Evolutionary conservation across 2,113 vertebrate species (phyloP).

Genomic region (Oceanites oceanicus): DNA sequence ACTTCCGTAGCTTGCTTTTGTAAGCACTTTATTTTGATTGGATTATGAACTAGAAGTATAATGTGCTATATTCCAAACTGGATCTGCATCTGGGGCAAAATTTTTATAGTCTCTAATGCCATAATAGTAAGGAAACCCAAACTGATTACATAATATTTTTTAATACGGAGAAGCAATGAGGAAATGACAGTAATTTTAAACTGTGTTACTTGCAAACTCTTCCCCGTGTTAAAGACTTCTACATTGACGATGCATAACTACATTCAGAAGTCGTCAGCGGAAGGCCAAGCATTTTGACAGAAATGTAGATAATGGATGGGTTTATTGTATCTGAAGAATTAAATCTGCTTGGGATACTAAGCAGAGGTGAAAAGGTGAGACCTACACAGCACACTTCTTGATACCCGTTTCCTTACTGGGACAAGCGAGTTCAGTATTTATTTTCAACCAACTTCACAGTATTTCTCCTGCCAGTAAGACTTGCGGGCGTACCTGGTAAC

Average conservation of each 20-base stretch:
- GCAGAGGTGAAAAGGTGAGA: background rate
- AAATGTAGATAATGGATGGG: background rate
- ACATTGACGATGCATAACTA: accelerated
- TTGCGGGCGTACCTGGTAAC: background rate
- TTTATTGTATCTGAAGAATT: background rate
- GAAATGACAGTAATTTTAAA: background rate
- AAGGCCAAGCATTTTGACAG: background rate
- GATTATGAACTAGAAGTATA: background rate
- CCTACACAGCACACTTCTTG: accelerated
- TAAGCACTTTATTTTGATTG: background rate
- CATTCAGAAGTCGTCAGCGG: background rate
- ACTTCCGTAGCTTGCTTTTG: background rate
- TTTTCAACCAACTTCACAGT: background rate
- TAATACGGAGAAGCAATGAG: background rate
- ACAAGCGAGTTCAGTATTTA: background rate
- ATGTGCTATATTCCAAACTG: background rate
- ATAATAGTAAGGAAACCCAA: background rate
- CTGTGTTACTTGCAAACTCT: background rate
- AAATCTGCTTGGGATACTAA: background rate
- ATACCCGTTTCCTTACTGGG: background rate
- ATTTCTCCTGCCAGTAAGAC: background rate
- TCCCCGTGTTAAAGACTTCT: background rate
- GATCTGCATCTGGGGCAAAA: background rate
- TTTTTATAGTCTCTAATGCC: background rate
- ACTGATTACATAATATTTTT: background rate